Conservation (phyloP, 2,888 invertebrate genomes). For the Ectemnius lituratus region DNA sequence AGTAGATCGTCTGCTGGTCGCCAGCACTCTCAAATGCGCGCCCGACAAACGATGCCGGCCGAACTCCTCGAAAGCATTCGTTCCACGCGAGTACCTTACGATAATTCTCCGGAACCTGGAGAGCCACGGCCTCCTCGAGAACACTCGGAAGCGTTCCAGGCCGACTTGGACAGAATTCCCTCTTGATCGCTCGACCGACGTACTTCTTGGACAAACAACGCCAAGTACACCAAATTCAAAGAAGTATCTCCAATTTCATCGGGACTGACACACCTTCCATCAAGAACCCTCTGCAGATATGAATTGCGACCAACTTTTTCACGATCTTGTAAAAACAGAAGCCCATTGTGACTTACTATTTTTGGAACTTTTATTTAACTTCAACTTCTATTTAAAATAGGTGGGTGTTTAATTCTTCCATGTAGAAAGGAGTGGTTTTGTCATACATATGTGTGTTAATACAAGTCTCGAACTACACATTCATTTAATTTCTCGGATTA, state of each 20-base stretch:
- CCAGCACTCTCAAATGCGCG: not conserved
- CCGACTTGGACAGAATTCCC: not conserved
- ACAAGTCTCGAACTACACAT: too few species aligned
- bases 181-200: not conserved
- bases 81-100: not conserved
- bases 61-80: slow-evolving; percentile 1
- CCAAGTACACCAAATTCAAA: not conserved
- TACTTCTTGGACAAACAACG: not conserved
- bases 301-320: too few species aligned
- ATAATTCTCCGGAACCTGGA: not conserved
- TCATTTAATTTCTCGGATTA: too few species aligned
- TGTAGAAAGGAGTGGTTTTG: too few species aligned
- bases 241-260: not conserved
- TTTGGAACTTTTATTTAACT: too few species aligned
- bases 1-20: not conserved
- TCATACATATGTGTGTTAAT: too few species aligned
- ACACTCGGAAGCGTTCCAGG: not conserved
- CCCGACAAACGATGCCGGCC: not conserved
- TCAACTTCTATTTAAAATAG: too few species aligned
- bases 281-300: too few species aligned
- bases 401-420: too few species aligned
- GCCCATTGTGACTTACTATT: too few species aligned
- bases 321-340: too few species aligned
- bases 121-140: not conserved
- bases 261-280: too few species aligned